Evolutionary conservation across 2,113 vertebrate species (phyloP).

Genomic region (Echinops telfairi): DNA sequence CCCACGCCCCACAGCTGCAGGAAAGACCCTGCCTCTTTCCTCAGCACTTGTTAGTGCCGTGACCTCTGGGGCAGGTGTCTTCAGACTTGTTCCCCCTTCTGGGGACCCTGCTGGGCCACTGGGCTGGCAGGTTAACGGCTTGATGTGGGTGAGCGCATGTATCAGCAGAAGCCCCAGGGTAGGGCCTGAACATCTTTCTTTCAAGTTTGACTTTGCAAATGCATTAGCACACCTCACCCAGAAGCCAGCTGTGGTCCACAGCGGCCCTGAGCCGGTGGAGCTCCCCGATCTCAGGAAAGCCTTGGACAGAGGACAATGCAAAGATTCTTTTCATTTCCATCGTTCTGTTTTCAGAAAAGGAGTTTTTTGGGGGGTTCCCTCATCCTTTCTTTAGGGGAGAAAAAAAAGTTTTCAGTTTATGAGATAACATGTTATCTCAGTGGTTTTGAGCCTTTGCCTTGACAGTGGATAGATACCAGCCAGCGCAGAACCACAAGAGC

Average conservation of each 20-base stretch:
- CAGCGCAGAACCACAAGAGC: constrained; percentile 11
- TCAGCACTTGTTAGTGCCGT: background rate
- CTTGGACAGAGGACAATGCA: constrained; percentile 21
- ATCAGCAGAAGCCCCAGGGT: background rate
- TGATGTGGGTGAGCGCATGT: background rate
- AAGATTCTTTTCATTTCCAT: constrained; percentile 22
- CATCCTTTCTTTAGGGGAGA: constrained; percentile 5
- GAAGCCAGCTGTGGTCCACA: background rate
- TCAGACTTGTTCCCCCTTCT: background rate
- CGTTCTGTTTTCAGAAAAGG: constrained; percentile 53
- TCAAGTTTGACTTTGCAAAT: background rate
- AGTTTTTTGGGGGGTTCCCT: background rate
- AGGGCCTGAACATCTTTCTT: background rate
- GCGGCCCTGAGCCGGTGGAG: background rate
- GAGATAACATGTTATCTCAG: background rate
- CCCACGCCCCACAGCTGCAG: background rate
- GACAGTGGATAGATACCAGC: background rate
- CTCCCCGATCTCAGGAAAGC: constrained; percentile 74
- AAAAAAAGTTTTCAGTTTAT: background rate
- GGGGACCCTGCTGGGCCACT: background rate
- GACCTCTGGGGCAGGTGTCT: background rate
- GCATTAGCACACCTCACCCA: background rate
- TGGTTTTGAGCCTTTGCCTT: background rate
- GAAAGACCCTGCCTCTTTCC: background rate
- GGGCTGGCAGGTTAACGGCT: background rate